Percentiles rank a stretch among this genome's conserved stretches.
Conservation (phyloP, 2,113 vertebrate species). For the Gulo gulo region DNA sequence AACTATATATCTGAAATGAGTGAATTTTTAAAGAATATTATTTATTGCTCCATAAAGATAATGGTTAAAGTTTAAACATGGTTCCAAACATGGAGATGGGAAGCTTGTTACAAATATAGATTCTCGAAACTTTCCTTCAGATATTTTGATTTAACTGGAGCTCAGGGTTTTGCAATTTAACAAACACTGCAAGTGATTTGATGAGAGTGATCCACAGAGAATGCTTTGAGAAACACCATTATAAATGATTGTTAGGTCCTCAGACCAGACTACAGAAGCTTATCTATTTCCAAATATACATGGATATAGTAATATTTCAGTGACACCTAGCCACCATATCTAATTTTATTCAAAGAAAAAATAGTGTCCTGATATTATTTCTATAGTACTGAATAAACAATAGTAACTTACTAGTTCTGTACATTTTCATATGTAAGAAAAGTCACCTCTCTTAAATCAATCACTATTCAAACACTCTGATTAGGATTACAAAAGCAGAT, state of each 20-base stretch:
- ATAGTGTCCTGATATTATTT: background rate
- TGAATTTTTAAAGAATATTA: background rate
- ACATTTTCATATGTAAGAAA: background rate
- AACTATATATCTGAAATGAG: background rate
- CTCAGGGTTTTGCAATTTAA: background rate
- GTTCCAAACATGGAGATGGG: background rate
- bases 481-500: background rate
- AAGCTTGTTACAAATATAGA: background rate
- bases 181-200: background rate
- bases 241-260: background rate
- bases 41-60: background rate
- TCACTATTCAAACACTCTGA: background rate
- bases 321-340: background rate
- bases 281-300: background rate
- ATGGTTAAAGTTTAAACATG: background rate
- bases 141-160: background rate
- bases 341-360: background rate
- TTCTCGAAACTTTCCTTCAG: background rate
- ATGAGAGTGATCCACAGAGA: background rate
- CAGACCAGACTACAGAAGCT: background rate
- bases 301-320: background rate
- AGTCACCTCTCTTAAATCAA: background rate
- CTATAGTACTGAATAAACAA: background rate
- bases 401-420: background rate
- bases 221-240: conserved; percentile 5